Base-by-base conservation (phyloP, 2,797 vertebrate species). In the Sebastolobus altivelis region DNA sequence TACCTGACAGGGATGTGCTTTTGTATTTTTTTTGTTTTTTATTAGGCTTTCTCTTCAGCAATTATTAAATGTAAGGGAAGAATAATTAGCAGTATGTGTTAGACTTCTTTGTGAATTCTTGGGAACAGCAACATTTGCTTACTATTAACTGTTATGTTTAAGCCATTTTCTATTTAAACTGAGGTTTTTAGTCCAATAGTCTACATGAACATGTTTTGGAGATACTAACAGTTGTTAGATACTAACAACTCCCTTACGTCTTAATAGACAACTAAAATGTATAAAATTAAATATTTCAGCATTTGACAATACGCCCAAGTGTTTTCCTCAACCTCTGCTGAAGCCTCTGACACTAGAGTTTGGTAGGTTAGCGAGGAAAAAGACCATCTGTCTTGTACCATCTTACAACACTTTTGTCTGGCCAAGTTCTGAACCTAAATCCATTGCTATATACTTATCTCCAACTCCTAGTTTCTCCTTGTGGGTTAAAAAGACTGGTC, bases 401-500 rank as follows among this genome's bases (percentile, higher is more conserved):
- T 84, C 89, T 87, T 86, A 91, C 87, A 93, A 84, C 85, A 90
- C 89, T 90, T 95, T 94, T 96, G 92, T 96, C 89, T 79, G 72
- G 83, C 85, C 95, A 91, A 94, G 91, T 93, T 93, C 91, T 92
- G 88, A 94, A 90, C 92, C 91, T 90, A 90, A 95, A 92, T 90
- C 92, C 83, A 87, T 79, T 81, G 85, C 86, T 81, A 86, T 89
- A 88, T 81, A 91, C 86, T 91, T 85, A 85, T 95, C 86, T 93
- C 80, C 1, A 79, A 43, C 81, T 90, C 88, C 92, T 82, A 49
- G 82, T 75, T 88, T 88, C 1, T 72, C 89, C 84, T 92, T 81
- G 79, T 85, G 94, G 90, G 88, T 92, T 93, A 93, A 94, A 94
- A 95, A 94, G 94, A 92, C 87, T 88, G 95, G 94, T 96, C 94